Evolutionary conservation across 2,888 invertebrate species (phyloP).

Genomic region (Drosophila formosana): DNA sequence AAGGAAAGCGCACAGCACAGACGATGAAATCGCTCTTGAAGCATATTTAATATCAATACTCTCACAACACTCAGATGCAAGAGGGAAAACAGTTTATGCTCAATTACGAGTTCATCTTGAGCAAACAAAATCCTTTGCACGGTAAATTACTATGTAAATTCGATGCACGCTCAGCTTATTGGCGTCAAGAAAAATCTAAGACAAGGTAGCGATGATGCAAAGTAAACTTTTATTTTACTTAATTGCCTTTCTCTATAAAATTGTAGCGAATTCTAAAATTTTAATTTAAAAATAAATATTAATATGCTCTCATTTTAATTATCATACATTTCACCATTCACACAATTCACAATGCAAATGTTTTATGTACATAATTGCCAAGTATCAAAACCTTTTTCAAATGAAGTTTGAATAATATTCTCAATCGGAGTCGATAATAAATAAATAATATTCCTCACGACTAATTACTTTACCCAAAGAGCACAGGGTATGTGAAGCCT

Average conservation of each 20-base stretch:
- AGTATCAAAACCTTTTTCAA: too few species aligned
- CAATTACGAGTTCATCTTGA: conserved; percentile 3
- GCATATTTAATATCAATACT: conserved; percentile 44
- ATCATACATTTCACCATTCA: too few species aligned
- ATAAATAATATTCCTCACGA: too few species aligned
- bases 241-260: too few species aligned
- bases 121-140: background rate
- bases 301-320: too few species aligned
- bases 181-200: background rate
- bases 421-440: background rate
- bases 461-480: background rate
- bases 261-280: too few species aligned
- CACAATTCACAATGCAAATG: too few species aligned
- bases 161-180: background rate
- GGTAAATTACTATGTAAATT: background rate
- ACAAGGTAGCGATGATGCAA: background rate
- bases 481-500: background rate
- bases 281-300: too few species aligned
- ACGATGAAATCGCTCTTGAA: conserved; percentile 25
- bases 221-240: background rate
- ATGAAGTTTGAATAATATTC: background rate
- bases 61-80: conserved; percentile 9
- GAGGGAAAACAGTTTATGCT: conserved; percentile 5
- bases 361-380: too few species aligned
- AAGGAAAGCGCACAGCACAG: conserved; percentile 15